Evolutionary conservation across 2,113 vertebrate species (phyloP), one percentile per base, ranked within the genome.

Genomic region (Tachysurus fulvidraco): DNA sequence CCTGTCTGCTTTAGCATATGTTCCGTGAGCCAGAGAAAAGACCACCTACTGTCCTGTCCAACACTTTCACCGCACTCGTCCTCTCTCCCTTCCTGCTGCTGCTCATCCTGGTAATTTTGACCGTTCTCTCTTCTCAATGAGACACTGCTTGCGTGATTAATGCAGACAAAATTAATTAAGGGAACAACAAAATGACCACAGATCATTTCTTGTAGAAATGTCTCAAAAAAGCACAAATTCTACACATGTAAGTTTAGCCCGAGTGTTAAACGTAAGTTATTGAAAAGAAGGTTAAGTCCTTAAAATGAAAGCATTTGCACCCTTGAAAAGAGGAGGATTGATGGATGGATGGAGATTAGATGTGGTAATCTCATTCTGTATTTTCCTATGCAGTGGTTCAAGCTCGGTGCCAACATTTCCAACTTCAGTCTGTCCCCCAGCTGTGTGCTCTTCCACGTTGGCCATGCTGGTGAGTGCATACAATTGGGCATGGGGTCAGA

Each of bases 11-110:
- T 86, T 92, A 99, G 98, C 98, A 99, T 89, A 95, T 98, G 91
- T 99, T 99, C 93, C 95, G 98, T 10, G 97, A 99, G 87, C 98
- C 98, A 23, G 98, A 99, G 94, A 99, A 99, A 94, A 98, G 98
- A 90, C 98, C 98, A 65, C 96, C 98, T 78, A 98, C 96, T 0
- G 96, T 98, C 88, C 97, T 99, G 12, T 99, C 98, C 6, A 99
- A 97, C 87, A 94, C 98, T 6, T 99, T 99, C 94, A 99, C 98
- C 0, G 98, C 97, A 0, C 84, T 99, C 74, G 93, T 99, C 91
- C 95, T 99, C 77, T 97, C 98, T 0, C 98, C 98, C 0, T 88
- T 99, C 88, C 95, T 99, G 60, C 93, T 99, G 78, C 96, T 99
- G 89, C 95, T 99, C 87, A 96, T 98, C 88, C 94, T 99, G 96